Evolutionary conservation across 2,888 invertebrate genomes (phyloP), one percentile per base, ranked within the genome.

Genomic region (Stenichneumon culpator): DNA sequence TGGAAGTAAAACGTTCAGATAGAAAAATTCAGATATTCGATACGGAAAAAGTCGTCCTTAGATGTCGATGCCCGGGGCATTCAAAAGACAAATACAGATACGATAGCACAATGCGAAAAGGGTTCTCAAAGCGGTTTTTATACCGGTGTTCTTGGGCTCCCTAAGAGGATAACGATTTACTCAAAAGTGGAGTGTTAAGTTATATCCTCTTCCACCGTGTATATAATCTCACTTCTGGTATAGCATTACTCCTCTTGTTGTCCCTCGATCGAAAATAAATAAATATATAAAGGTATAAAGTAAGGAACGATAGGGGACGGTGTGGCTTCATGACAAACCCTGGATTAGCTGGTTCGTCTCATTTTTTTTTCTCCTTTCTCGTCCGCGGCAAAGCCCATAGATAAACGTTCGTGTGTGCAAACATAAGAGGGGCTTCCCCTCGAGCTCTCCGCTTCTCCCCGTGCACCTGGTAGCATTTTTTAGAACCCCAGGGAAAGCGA

Each of bases 91-190:
- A 57, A 25, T 11, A 32, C 28, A 63, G 60, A 28, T 32, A 63
- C n/a, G 60, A 63, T 60, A 5, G 5, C 16, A 32, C 32, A 52
- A 70, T 32, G n/a, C 11, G 9, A 54, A 52, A 32, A 67, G n/a
- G 39, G 32, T 32, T 28, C 7, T 6, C 25, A 36, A 39, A 47
- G 16, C 39, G 28, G 11, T 65, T 50, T 39, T 16, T 16, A 36
- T 67, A 36, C 52, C 39, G 16, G 32, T 67, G 52, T 67, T 19
- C 52, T 36, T 36, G 36, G 52, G 36, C 28, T 75, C 52, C 75
- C 75, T 82, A 79, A 82, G 79, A 82, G 82, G 79, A 86, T 86
- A 82, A 86, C 67, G 67, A 82, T 68, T 25, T 25, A 80, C 74
- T 79, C 67, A 32, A 79, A 72, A 79, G 22, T 78, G 67, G 50